Base-by-base conservation (phyloP, 2,888 invertebrate genomes). In the Rhamnusium bicolor region DNA sequence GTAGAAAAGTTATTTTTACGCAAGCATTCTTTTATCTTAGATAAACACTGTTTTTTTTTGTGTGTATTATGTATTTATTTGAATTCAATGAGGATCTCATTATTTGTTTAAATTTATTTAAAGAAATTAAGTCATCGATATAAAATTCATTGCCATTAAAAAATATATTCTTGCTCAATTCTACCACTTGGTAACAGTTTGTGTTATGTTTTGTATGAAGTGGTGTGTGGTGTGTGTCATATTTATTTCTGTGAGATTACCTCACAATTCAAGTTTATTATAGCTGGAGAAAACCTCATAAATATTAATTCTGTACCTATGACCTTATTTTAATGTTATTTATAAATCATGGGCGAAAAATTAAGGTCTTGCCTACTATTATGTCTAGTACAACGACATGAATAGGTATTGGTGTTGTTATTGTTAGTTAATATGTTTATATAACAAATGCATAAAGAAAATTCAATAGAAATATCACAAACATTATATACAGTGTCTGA, bases 231-330 rank as follows among this genome's bases (percentile, higher is more conserved):
- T n/a, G 60, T 71, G 71, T 78, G 78, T 83, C 83, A 83, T 78
- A 69, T 72, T 79, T 82, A 82, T 82, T 82, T 83, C 77, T 66
- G 77, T 79, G 53, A 62, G 61, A 79, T 82, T 83, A 80, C 81
- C 80, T 82, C 81, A 83, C 73, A 65, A 72, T 74, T 69, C 66
- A 72, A 69, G 69, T 74, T 67, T 73, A 69, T 71, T 74, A 66
- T 71, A 74, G 70, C 67, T 46, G 70, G 21, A 69, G 71, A 72
- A 75, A 66, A 68, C 32, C 63, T 68, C 68, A 72, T 72, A 58
- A 71, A 70, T 73, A 75, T 71, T 71, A 65, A 70, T 73, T 63
- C 65, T 58, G 49, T 68, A 51, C 65, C 51, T 70, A 69, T 75
- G 71, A 77, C 77, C 75, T 73, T 72, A 77, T 75, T 75, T 63